phyloP scores from a whole-genome alignment of 1,140 invertebrate species.

The Hylyphantes graminicola region DNA sequence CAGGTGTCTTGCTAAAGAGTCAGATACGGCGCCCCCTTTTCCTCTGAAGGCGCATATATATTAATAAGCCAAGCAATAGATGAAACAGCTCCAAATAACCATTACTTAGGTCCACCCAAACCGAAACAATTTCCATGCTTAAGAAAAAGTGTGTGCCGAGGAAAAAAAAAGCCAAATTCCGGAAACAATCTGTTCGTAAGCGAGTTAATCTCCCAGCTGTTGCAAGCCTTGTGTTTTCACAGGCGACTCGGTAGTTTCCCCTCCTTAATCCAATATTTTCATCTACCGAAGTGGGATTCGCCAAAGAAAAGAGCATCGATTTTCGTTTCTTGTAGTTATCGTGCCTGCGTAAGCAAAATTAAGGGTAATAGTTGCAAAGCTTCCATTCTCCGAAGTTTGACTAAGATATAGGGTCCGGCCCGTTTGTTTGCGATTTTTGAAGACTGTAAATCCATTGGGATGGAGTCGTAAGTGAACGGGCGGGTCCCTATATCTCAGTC shows the following conservation, averaged over 20 bases:
- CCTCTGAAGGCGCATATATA: no score
- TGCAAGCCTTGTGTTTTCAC: conserved; percentile 37
- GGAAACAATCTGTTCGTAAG: conserved; percentile 46
- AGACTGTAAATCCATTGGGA: no score
- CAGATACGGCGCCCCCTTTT: no score
- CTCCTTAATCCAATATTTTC: conserved; percentile 44
- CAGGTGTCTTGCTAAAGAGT: no score
- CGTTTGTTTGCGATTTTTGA: no score
- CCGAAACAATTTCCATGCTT: conserved; percentile 14
- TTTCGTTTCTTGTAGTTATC: conserved; percentile 33
- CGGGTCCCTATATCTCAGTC: no score
- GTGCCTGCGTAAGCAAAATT: conserved; percentile 19
- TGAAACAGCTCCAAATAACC: not conserved
- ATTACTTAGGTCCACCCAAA: not conserved
- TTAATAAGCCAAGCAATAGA: not conserved
- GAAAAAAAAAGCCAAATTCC: conserved; percentile 24
- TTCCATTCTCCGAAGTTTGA: no score
- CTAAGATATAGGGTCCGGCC: no score
- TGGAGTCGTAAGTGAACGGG: no score
- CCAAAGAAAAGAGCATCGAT: conserved; percentile 15
- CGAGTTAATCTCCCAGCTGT: conserved; percentile 44
- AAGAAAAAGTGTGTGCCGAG: conserved; percentile 11
- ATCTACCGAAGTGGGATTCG: conserved; percentile 19
- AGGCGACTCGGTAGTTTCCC: conserved; percentile 3
- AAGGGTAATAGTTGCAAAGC: not conserved